Evolutionary conservation across 2,113 vertebrate genomes (phyloP), one percentile per base, ranked within the genome.

Genomic region (Tretioscincus oriximinensis): DNA sequence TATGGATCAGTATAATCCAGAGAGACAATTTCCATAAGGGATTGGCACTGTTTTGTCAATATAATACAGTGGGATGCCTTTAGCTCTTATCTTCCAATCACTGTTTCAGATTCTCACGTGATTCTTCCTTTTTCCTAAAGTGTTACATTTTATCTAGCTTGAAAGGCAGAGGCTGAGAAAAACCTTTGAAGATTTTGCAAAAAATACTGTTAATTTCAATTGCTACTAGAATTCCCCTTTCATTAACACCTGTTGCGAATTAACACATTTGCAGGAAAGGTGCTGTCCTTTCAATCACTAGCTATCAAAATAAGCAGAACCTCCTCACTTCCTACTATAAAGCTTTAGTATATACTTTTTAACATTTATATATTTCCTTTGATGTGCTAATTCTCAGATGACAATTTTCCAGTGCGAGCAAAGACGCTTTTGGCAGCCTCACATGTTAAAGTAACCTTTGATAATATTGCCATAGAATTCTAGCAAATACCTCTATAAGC

Each of bases 311-410:
- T 66, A 81, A 74, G 79, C 79, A 81, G 63, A 81, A 67, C 63
- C 20, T 66, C 49, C 63, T 65, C 49, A 54, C 24, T 73, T 77
- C 63, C 64, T 29, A 74, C 29, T 58, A 74, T 35, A 74, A 81
- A 58, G 71, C 79, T 73, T 81, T 54, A 77, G 24, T 77, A 41
- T 51, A 81, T 54, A 54, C 71, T 66, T 79, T 71, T 73, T 73
- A 58, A 66, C 61, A 73, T 73, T 65, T 81, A 81, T 66, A 65
- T 35, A 51, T 66, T 81, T 35, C 47, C 63, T 81, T 81, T 81
- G 79, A 81, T 81, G 71, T 81, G 79, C 64, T 81, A 81, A 74
- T 74, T 81, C 71, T 81, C 47, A 8, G 45, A 29, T 73, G 79
- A 51, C 45, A 81, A 71, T 81, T 81, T 81, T 73, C 70, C 61